Evolutionary conservation across 1,140 invertebrate genomes (phyloP), one percentile per base, ranked within the genome.

Genomic region (Eumeta japonica): DNA sequence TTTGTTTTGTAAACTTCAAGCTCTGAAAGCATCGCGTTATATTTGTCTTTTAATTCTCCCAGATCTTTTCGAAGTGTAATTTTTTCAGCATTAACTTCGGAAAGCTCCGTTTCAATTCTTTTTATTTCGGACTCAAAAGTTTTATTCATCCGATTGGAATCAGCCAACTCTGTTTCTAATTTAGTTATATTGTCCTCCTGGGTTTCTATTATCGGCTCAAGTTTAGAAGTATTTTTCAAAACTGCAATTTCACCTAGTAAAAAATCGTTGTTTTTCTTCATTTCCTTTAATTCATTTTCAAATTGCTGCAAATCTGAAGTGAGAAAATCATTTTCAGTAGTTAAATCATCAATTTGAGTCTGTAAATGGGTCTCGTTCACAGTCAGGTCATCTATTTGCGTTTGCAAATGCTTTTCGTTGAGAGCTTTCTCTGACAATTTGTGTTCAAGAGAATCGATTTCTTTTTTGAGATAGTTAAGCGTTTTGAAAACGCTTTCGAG

Each of bases 241-340:
- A 76, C 71, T 11, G 82, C 75, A 44, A 85, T 74, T 58, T 84
- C 81, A 35, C 76, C 75, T 49, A 84, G 76, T 11, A 85, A 60
- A 41, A 81, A 70, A 51, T 84, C 82, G 49, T 85, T 84, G 55
- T 83, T 84, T 48, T 82, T 81, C 50, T 82, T 82, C 55, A 83
- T 76, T 61, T 83, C 80, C 28, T 74, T 75, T 36, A 81, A 76
- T 58, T 85, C 82, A n/a, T 77, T 60, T 46, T 83, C 80, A 33
- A 77, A 80, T 50, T 83, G 79, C 37, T 76, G 70, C 17, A 81
- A 68, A 51, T 81, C 80, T 16, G 77, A 73, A 39, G 79, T 77
- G 0, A 81, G 51, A 17, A 79, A 79, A 50, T 80, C 79, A 52
- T 79, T 80, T 55, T 81, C 80, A 17, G 66, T 59, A 2, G 63